Conservation (phyloP, 1,140 invertebrate genomes). For the Caenorhabditis brenneri region DNA sequence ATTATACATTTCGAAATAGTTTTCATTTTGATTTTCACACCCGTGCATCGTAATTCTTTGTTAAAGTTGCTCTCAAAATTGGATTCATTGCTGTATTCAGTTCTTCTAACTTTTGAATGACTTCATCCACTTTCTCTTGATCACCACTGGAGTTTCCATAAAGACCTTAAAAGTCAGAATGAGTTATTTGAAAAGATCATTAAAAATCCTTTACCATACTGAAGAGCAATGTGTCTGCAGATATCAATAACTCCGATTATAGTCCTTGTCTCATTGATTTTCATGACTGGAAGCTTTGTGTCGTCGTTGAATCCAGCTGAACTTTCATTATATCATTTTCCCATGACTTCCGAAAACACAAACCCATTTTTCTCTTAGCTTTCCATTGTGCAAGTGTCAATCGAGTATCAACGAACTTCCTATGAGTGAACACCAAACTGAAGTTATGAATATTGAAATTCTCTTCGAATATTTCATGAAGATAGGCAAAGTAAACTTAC, state of each 20-base stretch:
- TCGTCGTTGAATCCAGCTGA: slow-evolving; percentile 34
- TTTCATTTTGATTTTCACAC: too few species aligned
- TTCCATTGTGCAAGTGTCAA: slow-evolving; percentile 51
- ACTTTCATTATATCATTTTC: background rate
- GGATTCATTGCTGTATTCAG: slow-evolving; percentile 44
- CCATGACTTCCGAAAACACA: background rate
- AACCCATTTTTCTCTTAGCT: slow-evolving; percentile 36
- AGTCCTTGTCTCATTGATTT: slow-evolving; percentile 29
- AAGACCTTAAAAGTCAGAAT: slow-evolving; percentile 1
- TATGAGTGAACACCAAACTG: slow-evolving; percentile 33
- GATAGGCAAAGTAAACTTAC: background rate
- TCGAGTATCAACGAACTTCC: slow-evolving; percentile 37
- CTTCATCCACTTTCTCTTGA: slow-evolving; percentile 38
- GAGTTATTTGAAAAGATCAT: background rate
- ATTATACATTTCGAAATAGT: background rate
- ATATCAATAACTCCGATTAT: slow-evolving; percentile 50
- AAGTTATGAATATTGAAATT: too few species aligned
- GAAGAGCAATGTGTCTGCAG: slow-evolving; percentile 40
- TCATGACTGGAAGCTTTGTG: slow-evolving; percentile 45
- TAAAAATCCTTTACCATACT: slow-evolving; percentile 38
- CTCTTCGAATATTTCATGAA: too few species aligned
- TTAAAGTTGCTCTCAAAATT: slow-evolving; percentile 48
- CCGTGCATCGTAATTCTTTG: slow-evolving; percentile 47
- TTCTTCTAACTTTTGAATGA: slow-evolving; percentile 45
- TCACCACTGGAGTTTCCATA: slow-evolving; percentile 43